phyloP scores from a whole-genome alignment of 1,140 invertebrate species.

The Papilio glaucus region DNA sequence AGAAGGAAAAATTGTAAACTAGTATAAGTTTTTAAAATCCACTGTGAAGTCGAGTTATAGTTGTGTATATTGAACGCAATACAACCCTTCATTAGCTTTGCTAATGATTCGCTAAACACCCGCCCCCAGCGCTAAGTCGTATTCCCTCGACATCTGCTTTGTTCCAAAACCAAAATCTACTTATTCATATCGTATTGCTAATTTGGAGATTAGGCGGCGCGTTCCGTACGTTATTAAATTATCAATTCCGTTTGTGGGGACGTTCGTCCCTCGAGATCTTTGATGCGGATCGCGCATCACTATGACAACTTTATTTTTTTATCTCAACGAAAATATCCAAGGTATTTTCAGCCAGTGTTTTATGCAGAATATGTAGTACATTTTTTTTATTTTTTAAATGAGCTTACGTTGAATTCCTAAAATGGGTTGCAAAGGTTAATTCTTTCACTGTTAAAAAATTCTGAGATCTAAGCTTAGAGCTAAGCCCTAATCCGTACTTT shows the following conservation, averaged over 20 bases:
- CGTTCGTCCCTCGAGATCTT: conserved; percentile 59
- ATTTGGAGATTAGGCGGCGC: conserved; percentile 75
- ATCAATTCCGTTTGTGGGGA: conserved; percentile 78
- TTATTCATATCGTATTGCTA: conserved; percentile 83
- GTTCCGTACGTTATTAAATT: conserved; percentile 80
- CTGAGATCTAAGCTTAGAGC: too few relatives aligned
- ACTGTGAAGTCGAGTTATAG: conserved; percentile 24
- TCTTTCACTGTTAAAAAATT: too few relatives aligned
- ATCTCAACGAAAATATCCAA: not conserved
- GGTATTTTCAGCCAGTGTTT: conserved; percentile 7
- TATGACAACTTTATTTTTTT: conserved; percentile 40
- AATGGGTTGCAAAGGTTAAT: too few relatives aligned
- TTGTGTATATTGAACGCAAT: conserved; percentile 43
- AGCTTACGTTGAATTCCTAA: not conserved
- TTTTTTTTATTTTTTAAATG: not conserved
- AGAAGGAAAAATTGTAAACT: too few relatives aligned
- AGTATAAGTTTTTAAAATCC: too few relatives aligned
- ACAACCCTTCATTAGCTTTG: conserved; percentile 71
- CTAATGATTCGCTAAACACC: conserved; percentile 73
- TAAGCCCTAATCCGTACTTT: too few relatives aligned
- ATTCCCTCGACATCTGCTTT: conserved; percentile 75
- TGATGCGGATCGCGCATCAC: conserved; percentile 41
- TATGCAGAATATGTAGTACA: not conserved
- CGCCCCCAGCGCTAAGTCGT: conserved; percentile 50
- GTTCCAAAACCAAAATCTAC: conserved; percentile 77